Conservation (phyloP, 2,113 vertebrate species). For the Caloenas nicobarica region DNA sequence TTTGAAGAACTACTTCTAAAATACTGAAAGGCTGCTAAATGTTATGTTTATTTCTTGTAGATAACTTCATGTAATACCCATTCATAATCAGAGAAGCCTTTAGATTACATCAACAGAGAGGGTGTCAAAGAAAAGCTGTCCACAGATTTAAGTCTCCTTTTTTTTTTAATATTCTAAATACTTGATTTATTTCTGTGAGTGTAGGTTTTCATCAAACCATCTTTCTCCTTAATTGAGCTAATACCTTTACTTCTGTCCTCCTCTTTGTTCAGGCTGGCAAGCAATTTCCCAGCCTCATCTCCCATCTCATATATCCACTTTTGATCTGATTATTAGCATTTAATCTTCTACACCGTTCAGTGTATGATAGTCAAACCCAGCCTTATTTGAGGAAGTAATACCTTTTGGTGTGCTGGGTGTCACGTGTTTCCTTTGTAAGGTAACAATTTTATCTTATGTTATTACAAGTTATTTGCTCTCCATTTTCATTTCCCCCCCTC, state of each 20-base stretch:
- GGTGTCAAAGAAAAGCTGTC: background rate
- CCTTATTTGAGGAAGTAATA: background rate
- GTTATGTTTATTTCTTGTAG: background rate
- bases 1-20: background rate
- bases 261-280: conserved; percentile 46
- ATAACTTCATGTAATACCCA: background rate
- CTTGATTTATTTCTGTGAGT: conserved; percentile 43
- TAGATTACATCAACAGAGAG: background rate
- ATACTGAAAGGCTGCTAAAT: background rate
- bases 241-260: conserved; percentile 51
- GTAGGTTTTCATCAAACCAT: conserved; percentile 27
- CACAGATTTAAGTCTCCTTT: background rate
- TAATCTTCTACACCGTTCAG: conserved; percentile 28
- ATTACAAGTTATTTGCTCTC: background rate
- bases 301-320: conserved; percentile 27
- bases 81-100: background rate
- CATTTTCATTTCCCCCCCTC: background rate
- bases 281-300: conserved; percentile 54
- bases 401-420: background rate
- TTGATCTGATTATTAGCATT: conserved; percentile 55
- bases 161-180: background rate
- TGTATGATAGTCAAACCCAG: background rate
- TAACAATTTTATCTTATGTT: background rate
- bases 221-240: conserved; percentile 63
- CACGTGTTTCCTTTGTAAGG: background rate